A percentile compares a stretch with the other conserved stretches of the same genome.
These are phyloP conservation scores for Pelosia muscerda DNA, from an alignment of 2,888 invertebrate genomes.

Conservation along the genomic window DNA sequence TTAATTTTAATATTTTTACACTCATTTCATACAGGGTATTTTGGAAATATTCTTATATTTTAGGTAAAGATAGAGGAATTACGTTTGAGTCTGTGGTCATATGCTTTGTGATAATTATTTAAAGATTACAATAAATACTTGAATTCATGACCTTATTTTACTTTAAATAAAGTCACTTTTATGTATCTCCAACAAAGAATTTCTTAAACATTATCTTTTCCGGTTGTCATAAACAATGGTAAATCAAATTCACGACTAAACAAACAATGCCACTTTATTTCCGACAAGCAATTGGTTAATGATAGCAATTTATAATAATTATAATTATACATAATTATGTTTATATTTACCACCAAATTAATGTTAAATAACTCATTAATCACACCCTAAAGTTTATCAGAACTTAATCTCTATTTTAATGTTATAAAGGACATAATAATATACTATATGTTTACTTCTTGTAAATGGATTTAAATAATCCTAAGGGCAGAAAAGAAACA, in stretches of 20 bases:
- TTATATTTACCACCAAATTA: slow-evolving; percentile 15
- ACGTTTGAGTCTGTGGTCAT: background rate
- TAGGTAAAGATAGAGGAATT: no score
- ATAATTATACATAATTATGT: slow-evolving; percentile 25
- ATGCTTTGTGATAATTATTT: background rate
- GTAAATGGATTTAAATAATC: background rate
- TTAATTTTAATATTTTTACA: background rate
- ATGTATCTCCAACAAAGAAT: background rate
- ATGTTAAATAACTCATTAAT: slow-evolving; percentile 3
- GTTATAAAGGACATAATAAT: background rate
- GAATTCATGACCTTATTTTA: background rate
- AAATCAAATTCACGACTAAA: background rate
- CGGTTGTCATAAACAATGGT: slow-evolving; percentile 11
- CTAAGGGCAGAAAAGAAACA: slow-evolving; percentile 7
- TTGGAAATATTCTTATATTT: no score
- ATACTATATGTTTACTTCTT: background rate
- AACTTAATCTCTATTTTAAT: slow-evolving; percentile 7
- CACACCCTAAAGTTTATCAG: slow-evolving; percentile 8
- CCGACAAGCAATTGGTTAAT: slow-evolving; percentile 38
- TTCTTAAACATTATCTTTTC: slow-evolving; percentile 12
- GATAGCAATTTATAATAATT: slow-evolving; percentile 28
- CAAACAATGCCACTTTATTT: slow-evolving; percentile 23
- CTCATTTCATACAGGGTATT: background rate
- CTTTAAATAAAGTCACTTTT: background rate
- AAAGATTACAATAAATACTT: background rate